Evolutionary conservation across 1,140 invertebrate genomes (phyloP).

Genomic region (Pristionchus pacificus): DNA sequence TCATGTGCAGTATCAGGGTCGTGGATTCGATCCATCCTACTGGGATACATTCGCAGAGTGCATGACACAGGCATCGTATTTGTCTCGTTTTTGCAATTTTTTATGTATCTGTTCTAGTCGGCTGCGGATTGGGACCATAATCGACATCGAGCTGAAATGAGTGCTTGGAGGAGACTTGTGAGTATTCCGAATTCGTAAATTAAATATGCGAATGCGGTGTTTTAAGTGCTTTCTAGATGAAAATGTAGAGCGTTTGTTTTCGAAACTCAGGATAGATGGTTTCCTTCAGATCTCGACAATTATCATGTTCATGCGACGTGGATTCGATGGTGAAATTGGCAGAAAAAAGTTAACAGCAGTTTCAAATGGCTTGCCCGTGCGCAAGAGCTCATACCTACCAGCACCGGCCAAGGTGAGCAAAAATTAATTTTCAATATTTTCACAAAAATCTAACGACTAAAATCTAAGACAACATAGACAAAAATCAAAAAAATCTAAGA

Average conservation of each 20-base stretch:
- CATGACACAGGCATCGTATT: conserved; percentile 37
- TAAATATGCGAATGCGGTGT: not conserved
- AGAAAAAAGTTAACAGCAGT: conserved; percentile 17
- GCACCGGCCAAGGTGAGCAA: too few relatives aligned
- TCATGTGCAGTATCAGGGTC: conserved; percentile 32
- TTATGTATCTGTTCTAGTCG: conserved; percentile 10
- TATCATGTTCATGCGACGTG: conserved; percentile 28
- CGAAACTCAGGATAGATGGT: not conserved
- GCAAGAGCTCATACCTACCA: too few relatives aligned
- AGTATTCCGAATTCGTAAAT: not conserved
- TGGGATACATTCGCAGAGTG: conserved; percentile 38
- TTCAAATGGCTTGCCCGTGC: too few relatives aligned
- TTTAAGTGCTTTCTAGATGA: not conserved
- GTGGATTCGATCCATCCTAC: conserved; percentile 32
- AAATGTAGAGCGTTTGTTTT: not conserved
- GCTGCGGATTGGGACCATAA: conserved; percentile 25
- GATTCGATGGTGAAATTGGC: conserved; percentile 31
- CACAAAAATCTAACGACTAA: too few relatives aligned
- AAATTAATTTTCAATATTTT: too few relatives aligned
- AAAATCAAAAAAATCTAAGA: too few relatives aligned
- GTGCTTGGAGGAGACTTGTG: conserved; percentile 24
- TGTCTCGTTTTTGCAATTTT: too few relatives aligned
- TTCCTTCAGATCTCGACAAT: conserved; percentile 24
- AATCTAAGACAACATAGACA: too few relatives aligned
- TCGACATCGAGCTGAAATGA: conserved; percentile 11